phyloP scores from a whole-genome alignment of 2,888 invertebrate genomes.

The Sinelater perroti region DNA sequence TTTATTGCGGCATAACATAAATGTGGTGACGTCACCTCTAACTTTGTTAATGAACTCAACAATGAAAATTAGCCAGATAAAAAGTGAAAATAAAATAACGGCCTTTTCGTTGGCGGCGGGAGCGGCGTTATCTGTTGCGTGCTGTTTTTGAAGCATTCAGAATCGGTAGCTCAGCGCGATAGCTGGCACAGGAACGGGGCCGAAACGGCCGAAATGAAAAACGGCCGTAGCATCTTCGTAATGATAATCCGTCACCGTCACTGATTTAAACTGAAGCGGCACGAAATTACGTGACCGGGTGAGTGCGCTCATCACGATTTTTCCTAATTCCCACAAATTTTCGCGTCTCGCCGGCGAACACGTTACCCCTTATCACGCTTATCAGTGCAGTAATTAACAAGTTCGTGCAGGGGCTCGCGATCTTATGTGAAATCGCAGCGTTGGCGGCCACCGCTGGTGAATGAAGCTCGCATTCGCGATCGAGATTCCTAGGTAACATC shows the following conservation, averaged over 20 bases:
- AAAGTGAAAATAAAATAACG: too few species aligned
- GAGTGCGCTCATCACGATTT: slow-evolving; percentile 49
- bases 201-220: too few species aligned
- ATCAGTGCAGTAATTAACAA: slow-evolving; percentile 55
- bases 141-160: too few species aligned
- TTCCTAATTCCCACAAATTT: slow-evolving; percentile 54
- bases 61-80: too few species aligned
- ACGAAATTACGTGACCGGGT: slow-evolving; percentile 42
- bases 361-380: slow-evolving; percentile 46
- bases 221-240: too few species aligned
- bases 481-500: slow-evolving; percentile 53
- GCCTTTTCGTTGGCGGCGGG: too few species aligned
- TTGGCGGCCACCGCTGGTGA: slow-evolving; percentile 52
- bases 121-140: too few species aligned
- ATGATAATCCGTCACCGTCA: slow-evolving; percentile 16
- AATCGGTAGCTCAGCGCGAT: too few species aligned
- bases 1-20: too few species aligned
- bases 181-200: too few species aligned
- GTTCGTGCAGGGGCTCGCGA: slow-evolving; percentile 53
- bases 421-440: slow-evolving; percentile 53
- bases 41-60: too few species aligned
- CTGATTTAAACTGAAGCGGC: slow-evolving; percentile 23
- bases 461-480: slow-evolving; percentile 49
- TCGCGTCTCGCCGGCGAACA: slow-evolving; percentile 45
- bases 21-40: too few species aligned